A percentile compares a stretch with the other conserved stretches of the same genome.
phyloP scores from a whole-genome alignment of 2,797 vertebrate genomes.

The Tauraco hartlaubi region DNA sequence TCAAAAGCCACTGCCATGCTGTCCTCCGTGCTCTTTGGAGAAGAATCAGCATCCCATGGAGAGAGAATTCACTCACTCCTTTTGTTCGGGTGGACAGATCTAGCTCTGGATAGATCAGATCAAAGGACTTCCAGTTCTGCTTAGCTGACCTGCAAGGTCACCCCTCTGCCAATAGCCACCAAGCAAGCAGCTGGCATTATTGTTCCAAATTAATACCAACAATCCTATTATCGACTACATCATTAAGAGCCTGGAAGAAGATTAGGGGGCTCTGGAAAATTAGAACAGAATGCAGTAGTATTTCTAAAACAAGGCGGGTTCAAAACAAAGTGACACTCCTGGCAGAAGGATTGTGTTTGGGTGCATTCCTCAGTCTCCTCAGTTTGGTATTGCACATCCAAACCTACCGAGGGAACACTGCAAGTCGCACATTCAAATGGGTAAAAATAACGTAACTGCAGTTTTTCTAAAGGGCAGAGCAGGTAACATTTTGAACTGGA shows the following conservation, averaged over 20 bases:
- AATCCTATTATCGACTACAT: constrained; percentile 86
- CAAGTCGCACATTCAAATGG: rapidly evolving
- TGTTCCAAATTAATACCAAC: constrained; percentile 78
- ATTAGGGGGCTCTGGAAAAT: constrained; percentile 95
- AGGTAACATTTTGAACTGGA: constrained; percentile 1
- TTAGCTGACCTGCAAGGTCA: constrained; percentile 71
- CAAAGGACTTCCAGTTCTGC: constrained; percentile 73
- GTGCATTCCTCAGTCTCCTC: not conserved
- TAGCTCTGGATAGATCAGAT: constrained; percentile 72
- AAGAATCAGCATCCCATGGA: constrained; percentile 84
- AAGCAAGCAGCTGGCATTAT: constrained; percentile 79
- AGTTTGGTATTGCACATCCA: not conserved
- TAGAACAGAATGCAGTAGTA: constrained; percentile 82
- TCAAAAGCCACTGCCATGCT: constrained; percentile 88
- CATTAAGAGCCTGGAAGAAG: constrained; percentile 88
- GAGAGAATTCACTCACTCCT: constrained; percentile 17
- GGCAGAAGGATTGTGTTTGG: not conserved
- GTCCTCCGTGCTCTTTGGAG: constrained; percentile 58
- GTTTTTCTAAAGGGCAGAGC: not conserved
- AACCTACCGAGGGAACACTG: not conserved
- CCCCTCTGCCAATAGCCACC: constrained; percentile 72
- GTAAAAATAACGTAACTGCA: not conserved
- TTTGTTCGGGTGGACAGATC: constrained; percentile 21
- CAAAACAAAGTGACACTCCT: constrained; percentile 37
- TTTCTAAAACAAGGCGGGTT: constrained; percentile 65